phyloP scores from a whole-genome alignment of 2,113 vertebrate genomes.

The Sander vitreus region DNA sequence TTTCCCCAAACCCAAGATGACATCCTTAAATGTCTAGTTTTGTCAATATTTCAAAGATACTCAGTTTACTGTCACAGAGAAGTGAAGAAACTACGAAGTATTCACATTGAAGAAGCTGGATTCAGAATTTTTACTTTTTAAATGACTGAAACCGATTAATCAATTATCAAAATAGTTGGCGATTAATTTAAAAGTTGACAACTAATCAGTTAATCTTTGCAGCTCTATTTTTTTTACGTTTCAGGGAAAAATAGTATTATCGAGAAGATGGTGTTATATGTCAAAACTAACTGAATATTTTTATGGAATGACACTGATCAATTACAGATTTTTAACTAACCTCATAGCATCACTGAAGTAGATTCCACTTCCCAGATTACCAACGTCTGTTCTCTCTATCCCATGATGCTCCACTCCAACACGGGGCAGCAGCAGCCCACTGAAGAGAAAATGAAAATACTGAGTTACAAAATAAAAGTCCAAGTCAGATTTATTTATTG shows the following conservation, averaged over 20 bases:
- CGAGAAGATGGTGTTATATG: not conserved
- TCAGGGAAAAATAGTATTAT: not conserved
- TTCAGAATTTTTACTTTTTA: no score
- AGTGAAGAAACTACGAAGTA: no score
- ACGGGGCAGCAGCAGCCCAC: constrained; percentile 89
- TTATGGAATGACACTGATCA: not conserved
- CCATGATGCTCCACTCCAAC: constrained; percentile 86
- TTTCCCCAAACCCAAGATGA: no score
- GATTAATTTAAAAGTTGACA: no score
- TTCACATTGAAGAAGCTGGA: no score
- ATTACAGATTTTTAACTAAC: constrained; percentile 70
- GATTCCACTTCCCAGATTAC: constrained; percentile 90
- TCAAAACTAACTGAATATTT: no score
- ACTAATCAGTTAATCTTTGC: no score
- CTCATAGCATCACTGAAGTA: constrained; percentile 89
- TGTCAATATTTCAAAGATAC: no score
- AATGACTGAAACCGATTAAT: no score
- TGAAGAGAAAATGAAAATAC: constrained; percentile 45
- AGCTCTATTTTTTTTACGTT: not conserved
- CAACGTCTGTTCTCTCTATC: constrained; percentile 86
- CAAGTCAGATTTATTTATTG: not conserved
- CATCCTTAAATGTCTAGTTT: no score
- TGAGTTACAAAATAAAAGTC: not conserved
- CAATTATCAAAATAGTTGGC: no score
- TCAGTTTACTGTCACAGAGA: no score